Percentiles rank a stretch among this genome's conserved stretches.
Conservation (phyloP, 1,140 invertebrate genomes). For the Eupristina koningsbergeri region DNA sequence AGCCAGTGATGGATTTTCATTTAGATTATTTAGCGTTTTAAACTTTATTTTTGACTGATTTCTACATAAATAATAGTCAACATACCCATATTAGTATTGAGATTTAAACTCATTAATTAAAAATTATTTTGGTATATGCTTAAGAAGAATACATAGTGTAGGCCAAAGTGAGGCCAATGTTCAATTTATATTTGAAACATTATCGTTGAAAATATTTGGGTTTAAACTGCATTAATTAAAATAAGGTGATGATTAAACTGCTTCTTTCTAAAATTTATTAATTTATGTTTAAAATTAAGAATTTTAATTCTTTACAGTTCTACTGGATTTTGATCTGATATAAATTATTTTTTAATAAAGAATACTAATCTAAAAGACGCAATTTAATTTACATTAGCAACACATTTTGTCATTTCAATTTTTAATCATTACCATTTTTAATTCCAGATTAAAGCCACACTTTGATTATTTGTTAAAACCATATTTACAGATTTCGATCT, state of each 20-base stretch:
- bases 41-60: conserved; percentile 11
- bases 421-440: conserved; percentile 12
- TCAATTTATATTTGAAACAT: neutral
- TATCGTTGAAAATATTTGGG: neutral
- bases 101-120: neutral
- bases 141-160: neutral
- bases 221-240: neutral
- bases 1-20: neutral
- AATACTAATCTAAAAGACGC: conserved; percentile 19
- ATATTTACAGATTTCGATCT: neutral
- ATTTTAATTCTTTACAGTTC: neutral
- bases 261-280: too few relatives aligned
- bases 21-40: neutral
- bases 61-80: neutral
- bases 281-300: neutral
- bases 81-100: neutral
- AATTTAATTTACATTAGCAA: conserved; percentile 20
- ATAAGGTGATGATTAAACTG: conserved; percentile 13
- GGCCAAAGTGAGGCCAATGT: neutral
- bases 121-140: neutral
- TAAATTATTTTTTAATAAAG: neutral
- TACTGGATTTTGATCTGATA: neutral
- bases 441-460: neutral
- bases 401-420: conserved; percentile 4
- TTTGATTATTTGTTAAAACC: neutral